These are phyloP conservation scores for Pachyseris speciosa DNA, from an alignment of 64 coral and sea anemone species.

Conservation along the genomic window DNA sequence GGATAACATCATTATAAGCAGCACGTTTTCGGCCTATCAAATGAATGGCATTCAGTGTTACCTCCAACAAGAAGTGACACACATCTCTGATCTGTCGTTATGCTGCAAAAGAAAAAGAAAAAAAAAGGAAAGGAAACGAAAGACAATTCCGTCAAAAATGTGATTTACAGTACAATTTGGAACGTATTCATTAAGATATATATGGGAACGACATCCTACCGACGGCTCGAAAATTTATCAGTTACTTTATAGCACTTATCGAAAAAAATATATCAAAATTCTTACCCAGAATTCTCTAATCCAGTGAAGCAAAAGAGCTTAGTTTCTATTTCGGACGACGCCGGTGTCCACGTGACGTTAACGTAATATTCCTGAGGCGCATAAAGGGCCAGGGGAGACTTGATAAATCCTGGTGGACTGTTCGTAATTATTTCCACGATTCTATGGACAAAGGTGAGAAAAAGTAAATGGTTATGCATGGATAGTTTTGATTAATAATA, in stretches of 20 bases:
- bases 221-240: too few species aligned
- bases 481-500: too few species aligned
- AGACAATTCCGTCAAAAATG: too few species aligned
- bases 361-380: constrained; percentile 68
- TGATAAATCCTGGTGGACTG: constrained; percentile 54
- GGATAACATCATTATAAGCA: too few species aligned
- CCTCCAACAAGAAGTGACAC: constrained; percentile 35
- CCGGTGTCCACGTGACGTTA: constrained; percentile 69
- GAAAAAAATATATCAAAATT: too few species aligned
- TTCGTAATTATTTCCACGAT: constrained; percentile 59
- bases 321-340: constrained; percentile 23
- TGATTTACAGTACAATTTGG: too few species aligned
- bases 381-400: constrained; percentile 39
- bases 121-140: too few species aligned
- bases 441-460: not conserved
- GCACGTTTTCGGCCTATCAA: too few species aligned
- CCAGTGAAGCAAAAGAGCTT: constrained; percentile 68
- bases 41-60: not conserved
- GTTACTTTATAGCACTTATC: too few species aligned
- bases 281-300: constrained; percentile 54
- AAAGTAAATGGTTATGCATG: not conserved
- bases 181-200: too few species aligned
- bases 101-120: not conserved
- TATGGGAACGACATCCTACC: too few species aligned
- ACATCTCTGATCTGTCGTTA: constrained; percentile 39